A percentile compares a stretch with the other conserved stretches of the same genome.
Conservation (phyloP, 1,140 invertebrate genomes). For the Drosophila grimshawi region DNA sequence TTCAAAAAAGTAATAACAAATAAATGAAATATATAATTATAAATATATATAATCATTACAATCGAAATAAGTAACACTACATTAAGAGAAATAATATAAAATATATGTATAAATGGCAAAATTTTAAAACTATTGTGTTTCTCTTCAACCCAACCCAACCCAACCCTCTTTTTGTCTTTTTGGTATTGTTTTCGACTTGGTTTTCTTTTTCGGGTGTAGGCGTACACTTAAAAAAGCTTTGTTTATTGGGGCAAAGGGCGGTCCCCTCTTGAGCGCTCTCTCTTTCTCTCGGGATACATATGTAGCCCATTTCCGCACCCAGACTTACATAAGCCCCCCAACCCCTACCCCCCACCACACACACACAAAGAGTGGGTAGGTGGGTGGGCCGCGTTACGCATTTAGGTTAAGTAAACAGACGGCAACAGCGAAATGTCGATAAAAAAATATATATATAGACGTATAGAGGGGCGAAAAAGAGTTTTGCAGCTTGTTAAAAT, state of each 20-base stretch:
- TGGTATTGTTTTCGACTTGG: not conserved
- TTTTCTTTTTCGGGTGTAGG: constrained; percentile 22
- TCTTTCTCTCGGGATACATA: constrained; percentile 35
- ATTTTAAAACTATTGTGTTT: constrained; percentile 60
- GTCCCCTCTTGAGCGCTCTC: constrained; percentile 1
- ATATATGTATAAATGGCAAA: constrained; percentile 83
- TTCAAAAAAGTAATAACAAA: constrained; percentile 10
- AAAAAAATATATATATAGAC: constrained; percentile 24
- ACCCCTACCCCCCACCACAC: not conserved
- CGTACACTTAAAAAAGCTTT: constrained; percentile 68
- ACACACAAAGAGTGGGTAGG: not conserved
- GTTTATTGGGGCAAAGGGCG: constrained; percentile 59
- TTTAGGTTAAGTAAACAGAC: constrained; percentile 77
- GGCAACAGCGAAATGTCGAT: constrained; percentile 64
- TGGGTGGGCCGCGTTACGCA: constrained; percentile 26
- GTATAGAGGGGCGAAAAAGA: constrained; percentile 37
- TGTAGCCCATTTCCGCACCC: constrained; percentile 75
- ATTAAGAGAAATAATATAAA: constrained; percentile 72
- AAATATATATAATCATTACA: constrained; percentile 63
- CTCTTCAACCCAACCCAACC: not conserved
- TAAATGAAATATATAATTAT: constrained; percentile 29
- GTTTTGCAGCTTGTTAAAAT: constrained; percentile 20
- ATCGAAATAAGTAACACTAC: constrained; percentile 73
- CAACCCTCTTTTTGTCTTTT: not conserved
- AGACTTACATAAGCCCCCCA: constrained; percentile 63